These are phyloP conservation scores for Ips nitidus DNA, from an alignment of 1,140 invertebrate species.

Conservation along the genomic window DNA sequence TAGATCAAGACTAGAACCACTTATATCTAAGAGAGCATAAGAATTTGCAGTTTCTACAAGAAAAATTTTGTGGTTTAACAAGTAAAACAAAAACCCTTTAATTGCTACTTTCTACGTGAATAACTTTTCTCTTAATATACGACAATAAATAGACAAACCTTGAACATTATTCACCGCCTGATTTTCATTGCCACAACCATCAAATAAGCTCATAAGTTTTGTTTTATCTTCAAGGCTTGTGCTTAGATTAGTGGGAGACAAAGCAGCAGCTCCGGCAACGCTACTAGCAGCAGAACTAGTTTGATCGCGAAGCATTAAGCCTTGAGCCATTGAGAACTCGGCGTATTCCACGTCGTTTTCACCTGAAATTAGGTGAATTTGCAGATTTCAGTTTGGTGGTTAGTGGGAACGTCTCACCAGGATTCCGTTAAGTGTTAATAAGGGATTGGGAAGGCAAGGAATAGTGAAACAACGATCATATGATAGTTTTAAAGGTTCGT, in stretches of 20 bases:
- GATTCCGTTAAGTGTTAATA: background rate
- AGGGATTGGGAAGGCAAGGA: too few relatives aligned
- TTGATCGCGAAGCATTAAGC: conserved; percentile 44
- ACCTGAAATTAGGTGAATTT: conserved; percentile 51
- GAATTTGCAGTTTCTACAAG: conserved; percentile 8
- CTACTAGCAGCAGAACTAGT: conserved; percentile 33
- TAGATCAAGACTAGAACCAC: conserved; percentile 35
- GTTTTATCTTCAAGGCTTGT: conserved; percentile 44
- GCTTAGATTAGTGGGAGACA: conserved; percentile 36
- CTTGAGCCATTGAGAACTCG: conserved; percentile 59
- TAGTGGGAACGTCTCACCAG: conserved; percentile 12
- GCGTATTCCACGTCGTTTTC: conserved; percentile 76
- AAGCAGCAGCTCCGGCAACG: conserved; percentile 34
- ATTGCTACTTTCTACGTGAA: too few relatives aligned
- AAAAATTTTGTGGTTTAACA: background rate
- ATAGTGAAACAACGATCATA: too few relatives aligned
- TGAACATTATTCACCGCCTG: conserved; percentile 3
- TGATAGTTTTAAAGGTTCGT: too few relatives aligned
- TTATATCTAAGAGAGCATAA: conserved; percentile 27
- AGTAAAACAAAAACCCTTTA: too few relatives aligned
- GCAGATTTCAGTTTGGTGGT: conserved; percentile 15
- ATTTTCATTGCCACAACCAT: conserved; percentile 6
- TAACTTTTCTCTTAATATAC: background rate
- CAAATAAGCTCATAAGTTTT: conserved; percentile 44
- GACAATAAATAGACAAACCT: background rate